phyloP scores from a whole-genome alignment of 2,113 vertebrate genomes.

The Centropus bengalensis region DNA sequence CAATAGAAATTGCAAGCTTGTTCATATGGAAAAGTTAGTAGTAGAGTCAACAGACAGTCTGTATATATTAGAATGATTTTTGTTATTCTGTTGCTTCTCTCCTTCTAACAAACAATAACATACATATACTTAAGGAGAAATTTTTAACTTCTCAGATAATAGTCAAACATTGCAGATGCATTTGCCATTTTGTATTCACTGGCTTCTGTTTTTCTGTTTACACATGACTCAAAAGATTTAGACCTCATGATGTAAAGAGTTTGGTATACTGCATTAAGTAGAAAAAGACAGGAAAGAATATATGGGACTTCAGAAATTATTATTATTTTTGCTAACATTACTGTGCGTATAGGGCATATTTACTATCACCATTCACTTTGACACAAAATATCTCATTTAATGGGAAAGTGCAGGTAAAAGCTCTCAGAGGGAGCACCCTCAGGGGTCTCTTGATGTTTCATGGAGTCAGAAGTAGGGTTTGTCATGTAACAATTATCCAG shows the following conservation, averaged over 20 bases:
- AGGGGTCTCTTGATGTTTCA: background rate
- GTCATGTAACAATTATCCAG: background rate
- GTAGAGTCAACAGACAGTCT: background rate
- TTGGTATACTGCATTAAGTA: background rate
- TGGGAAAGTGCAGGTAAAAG: background rate
- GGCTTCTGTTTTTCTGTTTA: background rate
- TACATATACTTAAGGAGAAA: background rate
- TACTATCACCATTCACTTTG: background rate
- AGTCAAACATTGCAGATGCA: rapidly evolving
- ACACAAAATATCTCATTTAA: background rate
- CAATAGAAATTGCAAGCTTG: background rate
- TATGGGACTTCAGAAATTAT: background rate
- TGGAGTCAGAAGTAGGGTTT: background rate
- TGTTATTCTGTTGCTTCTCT: background rate
- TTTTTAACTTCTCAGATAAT: background rate
- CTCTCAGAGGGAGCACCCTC: background rate
- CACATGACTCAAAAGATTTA: background rate
- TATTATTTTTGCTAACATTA: background rate
- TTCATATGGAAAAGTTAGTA: background rate
- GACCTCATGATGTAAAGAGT: background rate
- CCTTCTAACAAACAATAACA: background rate
- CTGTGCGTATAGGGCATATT: background rate
- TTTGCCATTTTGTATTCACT: background rate
- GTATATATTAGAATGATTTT: background rate
- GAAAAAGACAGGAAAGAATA: background rate